Evolutionary conservation across 2,888 invertebrate genomes (phyloP).

Genomic region (Exocentrus adspersus): DNA sequence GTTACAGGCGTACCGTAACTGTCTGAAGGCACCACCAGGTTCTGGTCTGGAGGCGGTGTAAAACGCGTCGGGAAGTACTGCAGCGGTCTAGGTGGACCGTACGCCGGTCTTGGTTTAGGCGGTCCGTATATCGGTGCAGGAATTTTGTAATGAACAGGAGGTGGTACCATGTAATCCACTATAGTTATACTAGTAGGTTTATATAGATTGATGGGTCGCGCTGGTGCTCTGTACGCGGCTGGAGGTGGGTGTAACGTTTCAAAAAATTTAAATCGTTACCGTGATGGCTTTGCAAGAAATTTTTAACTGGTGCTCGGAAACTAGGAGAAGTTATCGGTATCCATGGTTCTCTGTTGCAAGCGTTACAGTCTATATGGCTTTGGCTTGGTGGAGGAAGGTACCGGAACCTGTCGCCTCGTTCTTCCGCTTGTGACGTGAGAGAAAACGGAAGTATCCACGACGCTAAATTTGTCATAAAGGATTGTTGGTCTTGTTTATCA

Average conservation of each 20-base stretch:
- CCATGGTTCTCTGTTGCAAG: slow-evolving; percentile 86
- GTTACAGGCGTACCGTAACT: slow-evolving; percentile 61
- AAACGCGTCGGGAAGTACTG: too few relatives aligned
- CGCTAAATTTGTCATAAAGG: slow-evolving; percentile 70
- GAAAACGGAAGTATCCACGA: slow-evolving; percentile 69
- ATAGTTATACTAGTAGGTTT: slow-evolving; percentile 34
- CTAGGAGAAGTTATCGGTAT: slow-evolving; percentile 73
- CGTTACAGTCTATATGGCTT: slow-evolving; percentile 69
- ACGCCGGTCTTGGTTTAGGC: slow-evolving; percentile 31
- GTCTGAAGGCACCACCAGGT: slow-evolving; percentile 57
- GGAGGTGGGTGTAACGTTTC: slow-evolving; percentile 30
- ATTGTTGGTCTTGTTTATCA: slow-evolving; percentile 60
- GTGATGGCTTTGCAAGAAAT: slow-evolving; percentile 50
- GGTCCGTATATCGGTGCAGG: slow-evolving; percentile 28
- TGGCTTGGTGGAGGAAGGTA: slow-evolving; percentile 48
- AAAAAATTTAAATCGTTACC: slow-evolving; percentile 22
- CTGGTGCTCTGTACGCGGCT: slow-evolving; percentile 12
- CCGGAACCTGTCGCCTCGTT: slow-evolving; percentile 41
- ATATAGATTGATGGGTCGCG: too few relatives aligned
- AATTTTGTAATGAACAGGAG: slow-evolving; percentile 28
- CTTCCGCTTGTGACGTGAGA: slow-evolving; percentile 32
- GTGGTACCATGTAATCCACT: slow-evolving; percentile 44
- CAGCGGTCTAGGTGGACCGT: slow-evolving; percentile 26
- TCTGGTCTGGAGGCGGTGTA: not conserved
- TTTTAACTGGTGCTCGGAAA: slow-evolving; percentile 53